These are phyloP conservation scores for Gallinago undulata DNA, from an alignment of 2,113 vertebrate species.

Conservation along the genomic window DNA sequence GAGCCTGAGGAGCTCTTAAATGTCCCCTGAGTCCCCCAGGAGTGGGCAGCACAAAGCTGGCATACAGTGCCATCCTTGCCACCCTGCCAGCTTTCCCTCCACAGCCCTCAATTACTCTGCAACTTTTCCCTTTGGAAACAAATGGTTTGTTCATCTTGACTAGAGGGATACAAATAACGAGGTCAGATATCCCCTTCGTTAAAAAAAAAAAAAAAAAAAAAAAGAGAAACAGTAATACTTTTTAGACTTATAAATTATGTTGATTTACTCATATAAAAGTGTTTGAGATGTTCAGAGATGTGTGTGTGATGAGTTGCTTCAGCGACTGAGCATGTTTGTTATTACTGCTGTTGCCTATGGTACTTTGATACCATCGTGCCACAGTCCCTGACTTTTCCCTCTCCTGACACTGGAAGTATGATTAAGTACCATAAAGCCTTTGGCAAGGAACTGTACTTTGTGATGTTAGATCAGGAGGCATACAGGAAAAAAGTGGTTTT, in stretches of 20 bases:
- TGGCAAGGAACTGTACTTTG: not conserved
- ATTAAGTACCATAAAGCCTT: not conserved
- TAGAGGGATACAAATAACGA: not conserved
- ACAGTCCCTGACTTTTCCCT: not conserved
- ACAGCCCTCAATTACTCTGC: not conserved
- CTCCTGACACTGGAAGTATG: not conserved
- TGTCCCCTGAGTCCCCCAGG: not conserved
- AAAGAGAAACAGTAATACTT: not conserved
- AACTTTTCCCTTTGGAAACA: not conserved
- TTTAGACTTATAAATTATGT: not conserved
- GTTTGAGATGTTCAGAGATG: not conserved
- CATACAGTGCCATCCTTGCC: no score
- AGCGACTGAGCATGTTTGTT: not conserved
- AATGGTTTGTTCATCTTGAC: not conserved
- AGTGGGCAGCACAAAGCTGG: not conserved
- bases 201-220: no score
- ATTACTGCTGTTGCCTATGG: not conserved
- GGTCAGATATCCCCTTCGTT: not conserved
- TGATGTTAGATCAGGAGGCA: not conserved
- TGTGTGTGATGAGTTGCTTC: not conserved
- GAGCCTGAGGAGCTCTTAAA: not conserved
- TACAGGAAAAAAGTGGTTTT: not conserved
- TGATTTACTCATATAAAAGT: not conserved
- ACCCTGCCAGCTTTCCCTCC: not conserved
- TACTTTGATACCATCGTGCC: not conserved